Conservation (phyloP, 2,113 vertebrate genomes). For the Erythrocercus mccallii region DNA sequence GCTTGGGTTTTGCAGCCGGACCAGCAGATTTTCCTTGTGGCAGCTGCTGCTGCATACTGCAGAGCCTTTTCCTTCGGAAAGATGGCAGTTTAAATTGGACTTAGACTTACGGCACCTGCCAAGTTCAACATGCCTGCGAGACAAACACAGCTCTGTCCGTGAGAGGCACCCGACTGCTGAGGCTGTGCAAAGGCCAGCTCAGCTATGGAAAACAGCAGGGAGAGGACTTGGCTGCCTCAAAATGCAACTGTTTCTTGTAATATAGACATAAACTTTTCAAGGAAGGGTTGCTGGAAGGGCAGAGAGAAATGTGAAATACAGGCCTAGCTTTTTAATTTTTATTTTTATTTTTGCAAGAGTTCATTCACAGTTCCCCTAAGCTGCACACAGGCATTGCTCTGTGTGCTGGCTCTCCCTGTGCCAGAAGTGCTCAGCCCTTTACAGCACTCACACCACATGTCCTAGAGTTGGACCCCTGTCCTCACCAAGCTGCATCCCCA, state of each 20-base stretch:
- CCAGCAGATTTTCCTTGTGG: background rate
- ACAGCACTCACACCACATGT: background rate
- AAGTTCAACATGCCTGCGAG: slow-evolving; percentile 66
- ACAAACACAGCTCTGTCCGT: slow-evolving; percentile 55
- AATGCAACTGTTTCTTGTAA: background rate
- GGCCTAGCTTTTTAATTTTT: background rate
- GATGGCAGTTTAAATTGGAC: slow-evolving; percentile 64
- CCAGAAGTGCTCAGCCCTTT: background rate
- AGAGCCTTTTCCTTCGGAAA: slow-evolving; percentile 36
- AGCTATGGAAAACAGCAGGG: slow-evolving; percentile 15
- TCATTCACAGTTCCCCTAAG: background rate
- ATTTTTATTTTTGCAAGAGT: background rate
- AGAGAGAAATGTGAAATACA: slow-evolving; percentile 5
- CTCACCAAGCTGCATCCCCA: background rate
- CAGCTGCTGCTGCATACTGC: background rate
- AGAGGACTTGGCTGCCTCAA: background rate
- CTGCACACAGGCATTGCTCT: slow-evolving; percentile 14
- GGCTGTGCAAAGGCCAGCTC: slow-evolving; percentile 35
- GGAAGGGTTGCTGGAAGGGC: slow-evolving; percentile 25
- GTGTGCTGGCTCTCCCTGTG: background rate
- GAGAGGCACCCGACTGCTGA: background rate
- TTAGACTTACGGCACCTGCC: slow-evolving; percentile 33
- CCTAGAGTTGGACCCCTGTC: background rate
- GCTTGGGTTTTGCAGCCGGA: background rate
- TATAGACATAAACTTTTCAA: slow-evolving; percentile 37